Base-by-base conservation (phyloP, 1,140 invertebrate species). In the Mamestra configurata region DNA sequence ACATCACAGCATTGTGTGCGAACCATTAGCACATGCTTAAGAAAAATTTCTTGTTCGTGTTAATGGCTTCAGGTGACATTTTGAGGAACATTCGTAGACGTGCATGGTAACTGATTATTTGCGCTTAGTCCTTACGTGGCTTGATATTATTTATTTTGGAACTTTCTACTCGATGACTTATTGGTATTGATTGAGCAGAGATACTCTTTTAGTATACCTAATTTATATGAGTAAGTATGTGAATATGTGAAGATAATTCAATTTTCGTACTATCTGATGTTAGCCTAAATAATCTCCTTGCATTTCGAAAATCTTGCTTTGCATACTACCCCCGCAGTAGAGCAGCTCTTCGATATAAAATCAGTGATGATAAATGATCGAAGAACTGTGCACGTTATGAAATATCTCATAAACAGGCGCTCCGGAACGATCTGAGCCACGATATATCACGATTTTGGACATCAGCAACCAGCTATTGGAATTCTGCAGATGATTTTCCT, bases 401-500 rank as follows among this genome's bases (percentile, higher is more conserved):
- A 93, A 94, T 94, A 93, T 93, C 89, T 93, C 88, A 93, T 93
- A 94, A 94, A 94, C 91, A 94, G 90, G 81, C 86, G 83, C 73
- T 83, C 79, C 77, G 73, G 84, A 81, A 83, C 88, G 88, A 87
- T 85, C 87, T 84, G 72, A 83, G 84, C 83, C 77, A 83, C 91
- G 88, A 94, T 94, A 93, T 93, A 93, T 94, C 92, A 94, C 85
- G 85, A 88, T 87, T 93, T 92, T 89, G 93, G 92, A 93, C 93
- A 93, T 93, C 90, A 91, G 87, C 89, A 87, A 88, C 88, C 87
- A 85, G 83, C 87, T 93, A 93, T 93, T 93, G 92, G 90, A 92
- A 93, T 94, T 92, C 90, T 92, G 89, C 91, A 86, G 92, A 92
- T 92, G 89, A 93, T 90, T 84, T 91, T 91, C 87, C 86, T 86